Percentiles rank a stretch among this genome's conserved stretches.
phyloP scores from a whole-genome alignment of 2,888 invertebrate species.

The Nomada fucata region DNA sequence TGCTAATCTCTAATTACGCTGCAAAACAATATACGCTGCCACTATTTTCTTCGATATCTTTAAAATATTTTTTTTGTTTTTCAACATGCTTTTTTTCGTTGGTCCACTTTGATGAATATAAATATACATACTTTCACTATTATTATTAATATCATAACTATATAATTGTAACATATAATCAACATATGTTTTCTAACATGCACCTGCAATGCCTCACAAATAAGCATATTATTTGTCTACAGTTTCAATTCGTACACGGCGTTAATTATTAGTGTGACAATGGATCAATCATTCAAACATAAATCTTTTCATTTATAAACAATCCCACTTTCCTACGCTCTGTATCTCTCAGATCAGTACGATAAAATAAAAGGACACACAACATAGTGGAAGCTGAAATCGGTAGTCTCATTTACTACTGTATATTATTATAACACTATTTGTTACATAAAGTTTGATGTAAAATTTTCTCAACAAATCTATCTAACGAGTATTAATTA shows the following conservation, averaged over 20 bases:
- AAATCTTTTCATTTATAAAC: conserved; percentile 75
- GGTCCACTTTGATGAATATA: conserved; percentile 54
- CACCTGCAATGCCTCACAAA: conserved; percentile 34
- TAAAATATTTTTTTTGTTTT: conserved; percentile 30
- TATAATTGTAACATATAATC: conserved; percentile 43
- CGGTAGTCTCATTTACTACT: conserved; percentile 46
- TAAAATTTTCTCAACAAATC: conserved; percentile 68
- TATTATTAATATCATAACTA: conserved; percentile 45
- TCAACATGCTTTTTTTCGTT: conserved; percentile 33
- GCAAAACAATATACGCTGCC: conserved; percentile 15
- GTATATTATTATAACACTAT: conserved; percentile 58
- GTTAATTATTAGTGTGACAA: conserved; percentile 72
- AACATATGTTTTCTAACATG: conserved; percentile 36
- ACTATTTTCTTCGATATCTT: conserved; percentile 7
- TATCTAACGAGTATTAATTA: conserved; percentile 72
- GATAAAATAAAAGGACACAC: conserved; percentile 74
- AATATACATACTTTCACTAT: conserved; percentile 37
- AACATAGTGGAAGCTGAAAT: conserved; percentile 62
- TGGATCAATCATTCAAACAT: conserved; percentile 77
- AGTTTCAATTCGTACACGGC: conserved; percentile 27
- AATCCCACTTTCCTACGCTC: conserved; percentile 76
- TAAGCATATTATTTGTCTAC: conserved; percentile 18
- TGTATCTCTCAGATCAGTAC: conserved; percentile 70
- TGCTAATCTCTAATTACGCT: conserved; percentile 16
- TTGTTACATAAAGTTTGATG: conserved; percentile 74